Percentiles rank a stretch among this genome's conserved stretches.
Conservation (phyloP, 1,140 invertebrate species). For the Glossosoma conforme region DNA sequence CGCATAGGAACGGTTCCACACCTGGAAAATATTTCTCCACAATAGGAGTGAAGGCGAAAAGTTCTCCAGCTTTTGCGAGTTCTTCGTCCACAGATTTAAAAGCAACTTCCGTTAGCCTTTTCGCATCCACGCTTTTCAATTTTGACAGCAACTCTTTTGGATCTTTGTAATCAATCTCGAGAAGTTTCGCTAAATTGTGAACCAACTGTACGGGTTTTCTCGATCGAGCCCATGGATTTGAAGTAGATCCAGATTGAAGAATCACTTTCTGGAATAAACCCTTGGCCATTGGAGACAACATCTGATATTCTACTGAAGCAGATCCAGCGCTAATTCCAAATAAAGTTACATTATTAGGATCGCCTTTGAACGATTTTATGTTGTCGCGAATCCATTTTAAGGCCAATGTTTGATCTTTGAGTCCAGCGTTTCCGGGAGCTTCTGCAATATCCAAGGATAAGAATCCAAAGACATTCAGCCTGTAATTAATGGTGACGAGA, state of each 20-base stretch:
- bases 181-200: not conserved
- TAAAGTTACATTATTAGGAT: conserved; percentile 41
- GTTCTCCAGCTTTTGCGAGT: conserved; percentile 34
- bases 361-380: conserved; percentile 42
- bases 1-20: conserved; percentile 41
- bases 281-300: conserved; percentile 18
- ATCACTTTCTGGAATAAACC: conserved; percentile 23
- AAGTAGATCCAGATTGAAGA: conserved; percentile 13
- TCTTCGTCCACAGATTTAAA: conserved; percentile 25
- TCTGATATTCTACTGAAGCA: conserved; percentile 15
- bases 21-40: conserved; percentile 37
- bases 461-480: conserved; percentile 49
- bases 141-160: conserved; percentile 34
- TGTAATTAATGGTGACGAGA: conserved; percentile 47
- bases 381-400: conserved; percentile 50
- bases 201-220: not conserved
- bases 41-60: conserved; percentile 45
- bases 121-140: conserved; percentile 35
- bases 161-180: conserved; percentile 13
- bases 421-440: conserved; percentile 31
- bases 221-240: conserved; percentile 11
- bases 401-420: conserved; percentile 30
- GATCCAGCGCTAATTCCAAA: conserved; percentile 35
- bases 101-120: conserved; percentile 38
- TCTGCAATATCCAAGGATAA: conserved; percentile 49